These are phyloP conservation scores for Eupithecia vulgata DNA, from an alignment of 2,888 invertebrate genomes.

Conservation along the genomic window DNA sequence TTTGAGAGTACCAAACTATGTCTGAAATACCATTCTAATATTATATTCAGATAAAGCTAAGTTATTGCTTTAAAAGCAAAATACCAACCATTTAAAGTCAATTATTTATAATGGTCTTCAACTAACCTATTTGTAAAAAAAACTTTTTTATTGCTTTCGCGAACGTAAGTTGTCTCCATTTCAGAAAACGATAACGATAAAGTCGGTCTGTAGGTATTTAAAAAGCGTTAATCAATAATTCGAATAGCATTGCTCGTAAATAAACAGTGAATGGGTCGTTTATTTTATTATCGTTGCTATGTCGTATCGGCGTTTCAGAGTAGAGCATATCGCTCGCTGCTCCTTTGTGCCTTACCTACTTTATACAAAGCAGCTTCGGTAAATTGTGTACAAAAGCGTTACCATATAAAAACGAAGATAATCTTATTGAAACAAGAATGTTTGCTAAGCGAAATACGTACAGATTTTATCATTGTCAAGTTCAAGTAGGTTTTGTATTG, in stretches of 20 bases:
- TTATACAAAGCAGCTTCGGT: constrained; percentile 45
- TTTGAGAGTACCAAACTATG: not conserved
- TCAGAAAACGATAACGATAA: constrained; percentile 24
- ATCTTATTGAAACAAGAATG: constrained; percentile 52
- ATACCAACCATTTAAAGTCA: not conserved
- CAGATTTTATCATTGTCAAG: constrained; percentile 40
- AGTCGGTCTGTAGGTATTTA: constrained; percentile 23
- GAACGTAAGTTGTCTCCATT: constrained; percentile 23
- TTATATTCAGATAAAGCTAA: not conserved
- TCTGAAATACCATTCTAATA: not conserved
- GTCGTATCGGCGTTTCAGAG: constrained; percentile 33
- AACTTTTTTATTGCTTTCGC: constrained; percentile 15
- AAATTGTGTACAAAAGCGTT: constrained; percentile 49
- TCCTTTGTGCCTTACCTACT: constrained; percentile 44
- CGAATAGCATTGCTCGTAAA: constrained; percentile 31
- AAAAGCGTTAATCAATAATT: constrained; percentile 35
- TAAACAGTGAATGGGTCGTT: constrained; percentile 33
- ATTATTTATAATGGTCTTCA: not conserved
- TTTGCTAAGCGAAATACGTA: constrained; percentile 43
- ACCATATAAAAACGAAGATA: constrained; percentile 49
- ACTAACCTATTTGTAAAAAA: not conserved
- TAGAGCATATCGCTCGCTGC: constrained; percentile 35
- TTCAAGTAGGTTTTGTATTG: constrained; percentile 26
- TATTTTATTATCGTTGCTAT: constrained; percentile 33
- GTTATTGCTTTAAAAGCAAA: not conserved